Percentiles rank a stretch among this genome's conserved stretches.
phyloP scores from a whole-genome alignment of 2,113 vertebrate genomes.

The Tonatia bakeri region DNA sequence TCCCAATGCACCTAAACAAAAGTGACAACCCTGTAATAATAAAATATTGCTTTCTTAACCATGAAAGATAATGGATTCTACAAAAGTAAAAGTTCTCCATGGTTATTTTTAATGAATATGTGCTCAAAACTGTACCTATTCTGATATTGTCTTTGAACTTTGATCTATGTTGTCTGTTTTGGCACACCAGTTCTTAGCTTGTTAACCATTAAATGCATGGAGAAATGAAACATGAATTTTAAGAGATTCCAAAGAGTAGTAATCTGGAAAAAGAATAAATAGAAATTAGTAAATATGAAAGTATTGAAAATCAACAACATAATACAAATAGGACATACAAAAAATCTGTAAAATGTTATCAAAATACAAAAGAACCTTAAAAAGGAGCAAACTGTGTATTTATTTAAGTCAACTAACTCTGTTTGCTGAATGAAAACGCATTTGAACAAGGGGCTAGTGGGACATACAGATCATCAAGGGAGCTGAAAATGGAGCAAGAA shows the following conservation, averaged over 20 bases:
- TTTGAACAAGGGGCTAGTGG: conserved; percentile 15
- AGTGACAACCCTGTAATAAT: neutral
- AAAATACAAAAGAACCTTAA: conserved; percentile 48
- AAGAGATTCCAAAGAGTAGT: conserved; percentile 39
- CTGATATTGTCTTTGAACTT: conserved; percentile 39
- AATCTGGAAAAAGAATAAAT: conserved; percentile 36
- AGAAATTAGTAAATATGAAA: conserved; percentile 26
- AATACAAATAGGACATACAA: neutral
- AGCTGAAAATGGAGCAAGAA: conserved; percentile 71
- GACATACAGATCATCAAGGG: conserved; percentile 48
- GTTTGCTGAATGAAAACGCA: conserved; percentile 62
- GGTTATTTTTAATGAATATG: neutral
- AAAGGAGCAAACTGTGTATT: conserved; percentile 23
- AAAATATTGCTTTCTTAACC: neutral
- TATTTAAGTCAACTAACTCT: conserved; percentile 54
- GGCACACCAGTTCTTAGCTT: conserved; percentile 14
- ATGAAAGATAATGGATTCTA: conserved; percentile 21
- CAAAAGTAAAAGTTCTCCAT: neutral
- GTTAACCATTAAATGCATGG: neutral
- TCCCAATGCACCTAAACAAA: neutral
- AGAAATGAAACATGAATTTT: conserved; percentile 46
- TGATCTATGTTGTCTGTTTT: neutral
- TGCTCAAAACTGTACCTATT: conserved; percentile 43
- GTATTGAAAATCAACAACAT: neutral
- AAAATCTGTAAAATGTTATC: conserved; percentile 27